These are phyloP conservation scores for Etheostoma perlongum DNA, from an alignment of 2,797 vertebrate genomes.

Conservation along the genomic window DNA sequence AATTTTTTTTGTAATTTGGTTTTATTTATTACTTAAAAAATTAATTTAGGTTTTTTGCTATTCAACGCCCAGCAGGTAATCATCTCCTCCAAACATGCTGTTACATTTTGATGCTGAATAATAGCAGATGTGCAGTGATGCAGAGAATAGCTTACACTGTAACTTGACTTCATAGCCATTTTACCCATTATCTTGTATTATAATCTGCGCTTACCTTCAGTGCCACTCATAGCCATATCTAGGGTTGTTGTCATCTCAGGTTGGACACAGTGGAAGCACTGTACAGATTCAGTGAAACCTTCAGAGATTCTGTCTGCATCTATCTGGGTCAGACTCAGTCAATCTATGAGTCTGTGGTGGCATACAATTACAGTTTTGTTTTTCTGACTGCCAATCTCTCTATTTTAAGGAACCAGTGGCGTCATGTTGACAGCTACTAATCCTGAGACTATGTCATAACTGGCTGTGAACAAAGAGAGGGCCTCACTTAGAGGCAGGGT, in stretches of 20 bases:
- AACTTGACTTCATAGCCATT: background rate
- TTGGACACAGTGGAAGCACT: conserved; percentile 3
- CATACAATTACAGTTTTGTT: conserved; percentile 58
- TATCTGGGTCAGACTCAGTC: conserved; percentile 41
- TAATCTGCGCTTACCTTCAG: conserved; percentile 73
- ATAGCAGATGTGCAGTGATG: background rate
- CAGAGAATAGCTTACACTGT: background rate
- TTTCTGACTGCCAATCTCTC: conserved; percentile 67
- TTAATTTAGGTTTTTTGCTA: background rate
- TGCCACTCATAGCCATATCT: conserved; percentile 62
- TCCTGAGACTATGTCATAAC: conserved; percentile 71
- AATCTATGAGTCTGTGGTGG: conserved; percentile 49
- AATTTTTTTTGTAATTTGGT: background rate
- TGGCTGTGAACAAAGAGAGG: conserved; percentile 66
- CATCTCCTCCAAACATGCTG: background rate
- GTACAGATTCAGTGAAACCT: conserved; percentile 1
- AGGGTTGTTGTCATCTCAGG: conserved; percentile 27
- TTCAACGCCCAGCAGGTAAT: background rate
- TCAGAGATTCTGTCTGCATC: conserved; percentile 24
- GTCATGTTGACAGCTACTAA: conserved; percentile 71
- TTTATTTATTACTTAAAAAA: background rate
- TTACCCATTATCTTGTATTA: conserved; percentile 4
- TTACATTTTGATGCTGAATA: background rate
- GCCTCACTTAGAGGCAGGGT: conserved; percentile 7
- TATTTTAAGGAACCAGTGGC: conserved; percentile 76